Base-by-base conservation (phyloP, 2,113 vertebrate genomes). In the Pitta sordida region DNA sequence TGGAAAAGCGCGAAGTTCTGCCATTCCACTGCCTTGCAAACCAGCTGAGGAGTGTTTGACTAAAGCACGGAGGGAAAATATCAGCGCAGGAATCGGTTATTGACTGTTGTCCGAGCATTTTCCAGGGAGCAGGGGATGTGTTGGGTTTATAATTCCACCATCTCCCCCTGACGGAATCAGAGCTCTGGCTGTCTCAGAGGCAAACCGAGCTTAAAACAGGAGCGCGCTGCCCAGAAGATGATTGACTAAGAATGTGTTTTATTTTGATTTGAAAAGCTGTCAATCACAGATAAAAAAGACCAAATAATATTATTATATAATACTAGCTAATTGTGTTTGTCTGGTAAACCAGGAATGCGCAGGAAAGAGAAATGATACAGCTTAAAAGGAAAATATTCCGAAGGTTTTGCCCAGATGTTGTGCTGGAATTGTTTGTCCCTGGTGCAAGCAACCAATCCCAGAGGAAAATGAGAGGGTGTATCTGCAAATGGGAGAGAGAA, bases 221-320 rank as follows among this genome's bases (percentile, higher is more conserved):
- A 91, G 70, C 1, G 23, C 87, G 13, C 46, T 49, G 88, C 55
- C 83, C 53, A 86, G 95, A 96, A 86, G 94, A 96, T 94, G 94
- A 94, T 94, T 11, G 48, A 87, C 94, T 90, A 70, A 88, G 93
- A 92, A 93, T 79, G 91, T 80, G 78, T 55, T 97, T 97, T 94
- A 95, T 94, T 94, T 88, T 93, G 95, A 95, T 96, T 88, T 75
- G 81, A 91, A 91, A 96, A 96, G 22, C 94, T 84, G 94, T 95
- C 95, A 95, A 68, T 96, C 89, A 97, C 68, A 49, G 89, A 52
- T 52, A 86, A 92, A 90, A 92, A 95, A 90, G 91, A 90, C 90
- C 70, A 82, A 91, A 83, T 62, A 76, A 60, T 56, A 81, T 68
- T 82, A 53, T 94, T 92, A 90, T 94, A 84, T 86, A 88, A 85